Base-by-base conservation (phyloP, 2,888 invertebrate genomes). In the Tethea ocularis region DNA sequence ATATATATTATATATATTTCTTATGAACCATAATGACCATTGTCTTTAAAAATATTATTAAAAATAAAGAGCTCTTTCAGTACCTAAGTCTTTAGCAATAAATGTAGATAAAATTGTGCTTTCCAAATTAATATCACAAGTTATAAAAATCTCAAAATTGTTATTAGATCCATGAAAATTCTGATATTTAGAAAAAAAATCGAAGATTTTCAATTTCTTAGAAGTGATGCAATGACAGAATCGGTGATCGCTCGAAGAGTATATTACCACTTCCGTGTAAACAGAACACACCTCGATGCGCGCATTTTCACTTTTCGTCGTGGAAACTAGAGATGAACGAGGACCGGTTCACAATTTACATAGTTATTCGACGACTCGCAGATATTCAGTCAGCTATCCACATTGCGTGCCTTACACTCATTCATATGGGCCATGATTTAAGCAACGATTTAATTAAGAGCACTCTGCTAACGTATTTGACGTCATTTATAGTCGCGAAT, bases 251-350 rank as follows among this genome's bases (percentile, higher is more conserved):
- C 15, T 2, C 38, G 46, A n/a, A 20, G 46, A 51, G 54, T 53
- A 46, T 20, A n/a, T 53, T 53, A 53, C 17, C 58, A 56, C 56
- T 57, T 64, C 58, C 51, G 41, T 63, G 66, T 69, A 63, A 61
- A 69, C 61, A 60, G 65, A 64, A 63, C 74, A 73, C 74, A 67
- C 67, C 61, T 71, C 63, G 61, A 62, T 62, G 66, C 64, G 67
- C 62, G 69, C 66, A 84, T 87, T 89, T 89, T 89, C 88, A 88
- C 89, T 89, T 89, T 89, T 87, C 80, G 74, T 71, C 62, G 75
- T 77, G 79, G 82, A 82, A 84, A 81, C 76, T 78, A 75, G 62
- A 75, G 72, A 77, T 63, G 65, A 58, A 36, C 33, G 51, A 51
- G 58, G 70, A 82, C 84, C 76, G 78, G 84, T 86, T 79, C 57